These are phyloP conservation scores for Lathamus discolor DNA, from an alignment of 2,113 vertebrate genomes.

Conservation along the genomic window DNA sequence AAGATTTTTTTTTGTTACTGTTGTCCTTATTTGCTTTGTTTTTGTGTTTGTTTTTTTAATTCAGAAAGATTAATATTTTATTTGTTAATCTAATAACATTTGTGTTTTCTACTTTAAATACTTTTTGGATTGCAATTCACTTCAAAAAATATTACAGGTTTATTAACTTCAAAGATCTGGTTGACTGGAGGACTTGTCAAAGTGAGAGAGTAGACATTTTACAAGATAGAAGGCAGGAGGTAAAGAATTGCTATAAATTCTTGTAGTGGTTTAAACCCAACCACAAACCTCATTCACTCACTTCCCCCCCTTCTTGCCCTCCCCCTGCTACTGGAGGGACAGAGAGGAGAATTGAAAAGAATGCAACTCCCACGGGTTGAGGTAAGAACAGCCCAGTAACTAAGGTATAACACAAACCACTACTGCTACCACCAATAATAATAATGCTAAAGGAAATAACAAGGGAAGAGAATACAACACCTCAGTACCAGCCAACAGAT, in stretches of 20 bases:
- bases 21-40: not conserved
- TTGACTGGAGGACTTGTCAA: not conserved
- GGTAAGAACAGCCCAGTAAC: too few relatives aligned
- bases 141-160: not conserved
- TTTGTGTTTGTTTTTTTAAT: not conserved
- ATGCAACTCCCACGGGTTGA: too few relatives aligned
- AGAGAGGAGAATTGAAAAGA: too few relatives aligned
- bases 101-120: not conserved
- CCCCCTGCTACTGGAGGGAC: too few relatives aligned
- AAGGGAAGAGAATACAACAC: too few relatives aligned
- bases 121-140: not conserved
- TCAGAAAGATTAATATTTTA: not conserved
- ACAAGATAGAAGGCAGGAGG: not conserved
- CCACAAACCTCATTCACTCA: too few relatives aligned
- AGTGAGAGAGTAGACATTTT: not conserved
- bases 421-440: too few relatives aligned
- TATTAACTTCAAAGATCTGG: not conserved
- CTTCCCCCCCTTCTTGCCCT: too few relatives aligned
- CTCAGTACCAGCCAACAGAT: too few relatives aligned
- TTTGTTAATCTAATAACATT: not conserved
- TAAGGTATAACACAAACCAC: too few relatives aligned
- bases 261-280: not conserved
- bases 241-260: slow-evolving; percentile 4
- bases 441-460: too few relatives aligned
- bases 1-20: not conserved